A percentile compares a stretch with the other conserved stretches of the same genome.
These are phyloP conservation scores for Latrodectus hesperus DNA, from an alignment of 2,888 invertebrate genomes.

Conservation along the genomic window DNA sequence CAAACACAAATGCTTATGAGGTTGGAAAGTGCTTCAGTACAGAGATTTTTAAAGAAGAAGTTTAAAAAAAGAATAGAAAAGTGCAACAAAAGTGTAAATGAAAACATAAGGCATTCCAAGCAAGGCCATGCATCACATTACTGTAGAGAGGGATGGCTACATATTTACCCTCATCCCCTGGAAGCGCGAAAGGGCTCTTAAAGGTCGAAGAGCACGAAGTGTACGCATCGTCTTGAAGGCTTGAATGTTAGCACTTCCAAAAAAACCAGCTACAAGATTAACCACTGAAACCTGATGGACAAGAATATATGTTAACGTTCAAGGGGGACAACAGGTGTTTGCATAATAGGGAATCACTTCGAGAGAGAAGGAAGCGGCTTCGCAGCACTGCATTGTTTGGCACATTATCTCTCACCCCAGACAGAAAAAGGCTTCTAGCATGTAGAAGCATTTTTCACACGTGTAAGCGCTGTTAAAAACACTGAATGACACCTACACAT, in stretches of 20 bases:
- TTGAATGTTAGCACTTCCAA: conserved; percentile 88
- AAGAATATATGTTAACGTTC: conserved; percentile 37
- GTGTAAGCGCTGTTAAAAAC: conserved; percentile 15
- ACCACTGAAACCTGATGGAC: conserved; percentile 86
- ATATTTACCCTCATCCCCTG: conserved; percentile 94
- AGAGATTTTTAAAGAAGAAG: no score
- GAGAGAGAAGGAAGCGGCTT: conserved; percentile 5
- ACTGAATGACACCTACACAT: conserved; percentile 47
- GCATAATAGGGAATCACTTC: conserved; percentile 12
- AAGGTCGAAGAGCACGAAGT: conserved; percentile 85
- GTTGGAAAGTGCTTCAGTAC: no score
- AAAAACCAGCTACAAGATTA: conserved; percentile 89
- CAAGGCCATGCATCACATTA: conserved; percentile 49
- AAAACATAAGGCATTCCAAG: neutral
- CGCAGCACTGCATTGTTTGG: conserved; percentile 44
- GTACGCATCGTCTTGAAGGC: conserved; percentile 95
- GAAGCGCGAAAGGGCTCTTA: conserved; percentile 91
- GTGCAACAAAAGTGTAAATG: neutral
- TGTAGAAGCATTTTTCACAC: conserved; percentile 28
- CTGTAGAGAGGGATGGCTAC: conserved; percentile 32
- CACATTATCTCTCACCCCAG: conserved; percentile 64
- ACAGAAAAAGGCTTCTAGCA: neutral
- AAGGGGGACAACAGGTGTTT: conserved; percentile 7
- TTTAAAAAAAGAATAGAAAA: neutral
- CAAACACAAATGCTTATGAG: no score